Conservation (phyloP, 1,140 invertebrate species). For the Drosophila sulfurigaster region DNA sequence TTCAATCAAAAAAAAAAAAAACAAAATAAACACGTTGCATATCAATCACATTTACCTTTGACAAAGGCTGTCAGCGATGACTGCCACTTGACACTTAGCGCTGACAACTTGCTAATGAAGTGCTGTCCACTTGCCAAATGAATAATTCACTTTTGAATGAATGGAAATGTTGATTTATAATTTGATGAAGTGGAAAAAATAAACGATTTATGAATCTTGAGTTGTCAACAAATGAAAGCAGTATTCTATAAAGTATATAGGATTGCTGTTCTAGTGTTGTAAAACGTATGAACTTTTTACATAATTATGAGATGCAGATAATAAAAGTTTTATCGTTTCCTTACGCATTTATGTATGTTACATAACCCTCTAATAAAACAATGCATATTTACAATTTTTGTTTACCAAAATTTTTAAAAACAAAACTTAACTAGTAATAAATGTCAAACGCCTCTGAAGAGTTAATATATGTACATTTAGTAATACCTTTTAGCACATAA, state of each 20-base stretch:
- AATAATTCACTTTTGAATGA: neutral
- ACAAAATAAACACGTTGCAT: neutral
- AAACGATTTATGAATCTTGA: too few relatives aligned
- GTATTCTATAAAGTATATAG: too few relatives aligned
- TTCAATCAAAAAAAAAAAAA: neutral
- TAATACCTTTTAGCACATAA: neutral
- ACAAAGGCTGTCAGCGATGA: neutral
- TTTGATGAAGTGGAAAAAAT: too few relatives aligned
- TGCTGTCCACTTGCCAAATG: neutral
- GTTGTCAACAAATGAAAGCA: too few relatives aligned
- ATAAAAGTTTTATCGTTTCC: too few relatives aligned
- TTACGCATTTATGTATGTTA: too few relatives aligned
- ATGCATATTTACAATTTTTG: too few relatives aligned
- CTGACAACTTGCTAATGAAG: neutral
- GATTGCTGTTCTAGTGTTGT: too few relatives aligned
- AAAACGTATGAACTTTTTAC: too few relatives aligned
- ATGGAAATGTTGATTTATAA: too few relatives aligned
- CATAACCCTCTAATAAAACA: too few relatives aligned
- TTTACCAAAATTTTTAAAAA: neutral
- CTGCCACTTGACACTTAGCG: neutral
- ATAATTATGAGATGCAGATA: too few relatives aligned
- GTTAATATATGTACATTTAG: neutral
- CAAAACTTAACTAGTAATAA: neutral
- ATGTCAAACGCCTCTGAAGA: neutral
- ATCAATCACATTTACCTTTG: slow-evolving; percentile 1